Conservation (phyloP, 1,140 invertebrate genomes). For the Scaptodrosophila lebanonensis region DNA sequence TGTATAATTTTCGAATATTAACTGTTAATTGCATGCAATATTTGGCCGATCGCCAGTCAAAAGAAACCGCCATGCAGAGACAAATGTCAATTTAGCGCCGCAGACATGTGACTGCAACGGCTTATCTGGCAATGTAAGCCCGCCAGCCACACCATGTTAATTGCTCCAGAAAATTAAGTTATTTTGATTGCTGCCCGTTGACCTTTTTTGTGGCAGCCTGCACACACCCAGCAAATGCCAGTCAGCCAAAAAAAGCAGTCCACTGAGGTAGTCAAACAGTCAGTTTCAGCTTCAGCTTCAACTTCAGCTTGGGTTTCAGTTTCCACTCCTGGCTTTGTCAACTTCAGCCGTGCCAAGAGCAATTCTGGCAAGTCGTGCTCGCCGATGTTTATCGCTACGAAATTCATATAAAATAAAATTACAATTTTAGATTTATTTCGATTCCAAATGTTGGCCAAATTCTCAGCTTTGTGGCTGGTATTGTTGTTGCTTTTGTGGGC, state of each 20-base stretch:
- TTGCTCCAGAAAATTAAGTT: conserved; percentile 73
- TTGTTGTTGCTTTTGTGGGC: no score
- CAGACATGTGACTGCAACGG: conserved; percentile 40
- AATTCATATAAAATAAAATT: conserved; percentile 64
- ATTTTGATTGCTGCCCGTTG: conserved; percentile 72
- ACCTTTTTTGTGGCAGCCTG: conserved; percentile 60
- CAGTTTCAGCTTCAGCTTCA: conserved; percentile 12
- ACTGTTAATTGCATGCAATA: conserved; percentile 65
- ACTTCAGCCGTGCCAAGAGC: conserved; percentile 53
- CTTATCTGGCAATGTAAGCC: conserved; percentile 34
- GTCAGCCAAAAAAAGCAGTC: conserved; percentile 2
- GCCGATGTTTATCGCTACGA: conserved; percentile 57
- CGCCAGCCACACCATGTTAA: conserved; percentile 57
- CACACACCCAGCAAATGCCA: conserved; percentile 64
- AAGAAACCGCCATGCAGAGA: conserved; percentile 5
- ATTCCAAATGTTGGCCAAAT: conserved; percentile 34
- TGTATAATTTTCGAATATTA: conserved; percentile 61
- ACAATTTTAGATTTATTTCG: conserved; percentile 69
- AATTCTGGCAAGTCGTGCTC: conserved; percentile 62
- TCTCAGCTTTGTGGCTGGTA: conserved; percentile 29
- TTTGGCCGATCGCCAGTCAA: conserved; percentile 21
- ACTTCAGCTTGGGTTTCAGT: conserved; percentile 1
- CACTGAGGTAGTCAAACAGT: background rate
- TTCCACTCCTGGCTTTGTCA: no score
- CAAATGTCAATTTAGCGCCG: conserved; percentile 54